phyloP scores from a whole-genome alignment of 1,140 invertebrate genomes.

The Ceratina japonica region DNA sequence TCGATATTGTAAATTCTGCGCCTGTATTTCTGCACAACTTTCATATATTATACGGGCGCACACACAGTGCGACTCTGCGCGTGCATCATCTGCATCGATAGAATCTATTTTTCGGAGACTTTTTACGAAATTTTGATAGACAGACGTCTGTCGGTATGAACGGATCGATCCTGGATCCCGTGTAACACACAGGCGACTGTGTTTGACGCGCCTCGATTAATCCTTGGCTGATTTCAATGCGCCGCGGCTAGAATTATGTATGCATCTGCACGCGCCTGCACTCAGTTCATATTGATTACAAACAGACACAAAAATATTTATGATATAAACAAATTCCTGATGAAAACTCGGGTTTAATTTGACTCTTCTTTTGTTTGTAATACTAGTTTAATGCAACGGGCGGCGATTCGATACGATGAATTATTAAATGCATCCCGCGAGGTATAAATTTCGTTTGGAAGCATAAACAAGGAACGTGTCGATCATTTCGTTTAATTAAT shows the following conservation, averaged over 20 bases:
- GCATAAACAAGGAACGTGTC: no score
- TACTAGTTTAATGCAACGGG: not conserved
- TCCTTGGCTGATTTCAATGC: slow-evolving; percentile 34
- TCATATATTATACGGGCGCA: no score
- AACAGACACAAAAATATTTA: not conserved
- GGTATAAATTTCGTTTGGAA: no score
- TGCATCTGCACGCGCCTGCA: slow-evolving; percentile 17
- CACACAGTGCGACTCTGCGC: no score
- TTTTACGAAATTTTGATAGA: no score
- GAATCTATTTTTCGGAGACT: no score
- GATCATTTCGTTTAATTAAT: no score
- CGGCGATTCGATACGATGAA: no score
- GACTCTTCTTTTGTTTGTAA: no score
- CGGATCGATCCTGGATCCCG: slow-evolving; percentile 2
- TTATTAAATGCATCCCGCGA: no score
- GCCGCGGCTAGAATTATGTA: slow-evolving; percentile 18
- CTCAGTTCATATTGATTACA: not conserved
- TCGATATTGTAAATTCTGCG: slow-evolving; percentile 26
- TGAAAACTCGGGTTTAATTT: not conserved
- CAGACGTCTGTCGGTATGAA: not conserved
- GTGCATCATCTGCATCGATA: no score
- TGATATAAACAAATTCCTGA: not conserved
- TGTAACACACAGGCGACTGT: not conserved
- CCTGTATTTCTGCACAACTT: no score
- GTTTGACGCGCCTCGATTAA: slow-evolving; percentile 36